Evolutionary conservation across 1,140 invertebrate species (phyloP), one percentile per base, ranked within the genome.

Genomic region (Scaptomyza pallida): DNA sequence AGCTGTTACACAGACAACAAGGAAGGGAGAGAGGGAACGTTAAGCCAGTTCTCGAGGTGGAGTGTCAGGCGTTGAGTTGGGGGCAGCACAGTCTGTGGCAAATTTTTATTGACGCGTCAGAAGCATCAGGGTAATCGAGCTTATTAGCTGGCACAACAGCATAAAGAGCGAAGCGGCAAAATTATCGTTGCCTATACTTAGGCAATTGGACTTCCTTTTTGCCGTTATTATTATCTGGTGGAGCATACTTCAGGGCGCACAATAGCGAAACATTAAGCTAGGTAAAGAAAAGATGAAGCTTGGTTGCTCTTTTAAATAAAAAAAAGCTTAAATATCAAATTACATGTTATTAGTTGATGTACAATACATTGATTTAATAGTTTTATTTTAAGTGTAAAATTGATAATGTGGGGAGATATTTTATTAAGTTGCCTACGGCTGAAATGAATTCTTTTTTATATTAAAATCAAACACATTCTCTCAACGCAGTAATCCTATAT

Each of bases 61-160:
- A 10, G 16, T 10, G 3, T 26, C 6, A 26, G 13, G 13, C 19
- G 0, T 1, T 12, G 5, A n/a, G 5, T 13, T 10, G 8, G 12
- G 8, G 16, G 16, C 17, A 33, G 41, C 21, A 52, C 73, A 74
- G 59, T 59, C 59, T 60, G 55, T 35, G 44, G 74, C 52, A 57
- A 57, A 65, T 78, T 78, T 78, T 71, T 78, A 78, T 78, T 72
- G 74, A 81, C 64, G 73, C 75, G 51, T 48, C 52, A 57, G 68
- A 50, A 60, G 55, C 54, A n/a, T n/a, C n/a, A 67, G 81, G 59
- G 77, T 81, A 77, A 81, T 85, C 73, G 73, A 81, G 81, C 81
- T 77, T 81, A 81, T 86, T 86, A 85, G 62, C 54, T 55, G 47
- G 48, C 44, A 13, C 15, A 47, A 16, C 23, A 19, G 37, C 45